Base-by-base conservation (phyloP, 2,888 invertebrate species). In the Eupeodes latifasciatus region DNA sequence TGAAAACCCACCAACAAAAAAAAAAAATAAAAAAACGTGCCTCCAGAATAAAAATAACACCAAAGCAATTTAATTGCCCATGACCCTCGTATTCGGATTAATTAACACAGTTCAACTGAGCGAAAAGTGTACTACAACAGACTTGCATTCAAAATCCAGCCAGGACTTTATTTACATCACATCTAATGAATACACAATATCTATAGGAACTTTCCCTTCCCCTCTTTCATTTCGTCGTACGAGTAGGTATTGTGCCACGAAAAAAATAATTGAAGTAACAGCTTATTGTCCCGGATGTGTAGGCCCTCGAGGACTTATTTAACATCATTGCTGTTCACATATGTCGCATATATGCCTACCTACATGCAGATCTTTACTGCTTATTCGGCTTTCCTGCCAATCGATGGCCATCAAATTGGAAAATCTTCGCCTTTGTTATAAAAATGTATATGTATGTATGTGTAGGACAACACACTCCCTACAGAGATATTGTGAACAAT, bases 341-440 rank as follows among this genome's bases (percentile, higher is more conserved):
- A 69, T 16, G 55, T 27, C 34, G 59, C 53, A 74, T 53, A 55
- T 40, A 40, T 40, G 40, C n/a, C 53, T 14, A 53, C n/a, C 51
- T 6, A 14, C 0, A 1, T 14, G 69, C 16, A 27, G 27, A 3
- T 19, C 61, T 59, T 27, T 55, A 57, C 0, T 67, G 67, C 51
- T 51, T 51, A 67, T 34, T 7, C n/a, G n/a, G 11, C 64, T 19
- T 44, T 57, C 53, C 36, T 79, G 47, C 74, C 69, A 66, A 80
- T 85, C 85, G 80, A 85, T 85, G 76, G 76, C 51, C 71, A 85
- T 85, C 71, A 53, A 81, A 85, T 85, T 81, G 81, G 66, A 77
- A 81, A 85, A 77, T 72, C 77, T 77, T 81, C 49, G 55, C 62
- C 55, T 66, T 74, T 77, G 77, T 77, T 59, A 61, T 76, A 67